Percentiles rank a stretch among this genome's conserved stretches.
phyloP scores from a whole-genome alignment of 2,797 vertebrate species.

The Sebastes minor region DNA sequence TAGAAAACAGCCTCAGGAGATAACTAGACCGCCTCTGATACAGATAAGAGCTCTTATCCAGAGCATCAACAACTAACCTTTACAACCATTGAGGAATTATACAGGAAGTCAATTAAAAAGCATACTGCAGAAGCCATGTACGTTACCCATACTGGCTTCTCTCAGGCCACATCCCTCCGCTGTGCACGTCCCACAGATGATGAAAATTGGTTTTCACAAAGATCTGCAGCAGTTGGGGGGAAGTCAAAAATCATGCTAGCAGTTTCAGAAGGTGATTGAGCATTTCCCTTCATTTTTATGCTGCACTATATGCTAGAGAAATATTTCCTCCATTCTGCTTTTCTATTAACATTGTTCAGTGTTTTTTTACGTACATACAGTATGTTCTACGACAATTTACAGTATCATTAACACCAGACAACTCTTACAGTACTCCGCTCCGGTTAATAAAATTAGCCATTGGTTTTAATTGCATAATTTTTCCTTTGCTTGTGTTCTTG shows the following conservation, averaged over 20 bases:
- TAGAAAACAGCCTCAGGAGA: neutral
- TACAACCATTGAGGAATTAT: neutral
- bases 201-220: slow-evolving; percentile 26
- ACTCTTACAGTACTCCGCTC: neutral
- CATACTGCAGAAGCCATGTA: neutral
- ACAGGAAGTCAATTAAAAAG: neutral
- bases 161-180: neutral
- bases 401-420: neutral
- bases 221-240: neutral
- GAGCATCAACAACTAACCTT: neutral
- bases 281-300: neutral
- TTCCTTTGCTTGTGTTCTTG: neutral
- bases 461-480: neutral
- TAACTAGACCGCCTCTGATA: neutral
- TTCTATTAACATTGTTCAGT: no score
- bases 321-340: neutral
- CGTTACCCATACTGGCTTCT: neutral
- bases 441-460: neutral
- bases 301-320: neutral
- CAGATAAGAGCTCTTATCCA: neutral
- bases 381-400: neutral
- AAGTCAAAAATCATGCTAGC: neutral
- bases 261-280: neutral
- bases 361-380: neutral
- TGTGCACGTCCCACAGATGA: neutral